Conservation (phyloP, 2,797 vertebrate species). For the Remorina albescens region DNA sequence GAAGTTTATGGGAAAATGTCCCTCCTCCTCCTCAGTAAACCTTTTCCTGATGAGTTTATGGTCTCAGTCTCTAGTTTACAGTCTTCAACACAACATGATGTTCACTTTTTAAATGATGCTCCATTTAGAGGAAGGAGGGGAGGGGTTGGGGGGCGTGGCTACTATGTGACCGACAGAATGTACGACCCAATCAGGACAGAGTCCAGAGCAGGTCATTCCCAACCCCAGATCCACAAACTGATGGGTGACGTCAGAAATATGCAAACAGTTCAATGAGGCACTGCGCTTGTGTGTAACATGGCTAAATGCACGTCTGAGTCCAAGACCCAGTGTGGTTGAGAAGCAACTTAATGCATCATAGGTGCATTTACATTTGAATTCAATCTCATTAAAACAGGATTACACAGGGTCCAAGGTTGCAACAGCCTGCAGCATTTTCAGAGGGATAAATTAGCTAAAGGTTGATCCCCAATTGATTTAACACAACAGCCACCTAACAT, state of each 20-base stretch:
- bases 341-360: neutral
- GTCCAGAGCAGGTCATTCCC: no score
- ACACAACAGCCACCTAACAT: neutral
- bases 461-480: neutral
- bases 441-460: neutral
- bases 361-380: neutral
- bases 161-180: no score
- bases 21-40: no score
- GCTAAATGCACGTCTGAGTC: neutral
- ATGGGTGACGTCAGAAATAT: neutral
- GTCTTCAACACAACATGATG: no score
- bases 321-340: neutral
- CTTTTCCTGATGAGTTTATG: no score
- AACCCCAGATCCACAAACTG: no score
- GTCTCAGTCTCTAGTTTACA: no score
- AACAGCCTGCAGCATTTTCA: neutral
- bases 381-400: neutral
- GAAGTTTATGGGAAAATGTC: no score
- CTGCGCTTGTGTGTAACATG: neutral
- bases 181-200: no score
- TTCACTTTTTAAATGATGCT: no score
- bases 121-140: no score
- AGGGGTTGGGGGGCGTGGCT: no score
- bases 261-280: neutral
- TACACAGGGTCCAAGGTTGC: neutral